Base-by-base conservation (phyloP, 2,797 vertebrate species). In the Clarias laeviceps region DNA sequence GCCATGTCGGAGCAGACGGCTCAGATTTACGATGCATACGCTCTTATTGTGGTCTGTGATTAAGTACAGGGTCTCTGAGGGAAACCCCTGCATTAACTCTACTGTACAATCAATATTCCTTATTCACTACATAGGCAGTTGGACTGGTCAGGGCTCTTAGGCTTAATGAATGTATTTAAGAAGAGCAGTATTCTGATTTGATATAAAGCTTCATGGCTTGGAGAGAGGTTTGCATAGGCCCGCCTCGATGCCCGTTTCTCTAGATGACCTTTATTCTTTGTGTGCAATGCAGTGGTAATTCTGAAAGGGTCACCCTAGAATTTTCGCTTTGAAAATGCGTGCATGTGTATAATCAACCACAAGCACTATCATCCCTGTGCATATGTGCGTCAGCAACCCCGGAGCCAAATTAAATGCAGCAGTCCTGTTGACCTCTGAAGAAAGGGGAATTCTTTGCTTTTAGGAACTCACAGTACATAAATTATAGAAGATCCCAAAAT, bases 31-130 rank as follows among this genome's bases (percentile, higher is more conserved):
- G 24, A 85, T 64, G 76, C 85, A 65, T 86, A 84, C 22, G 17
- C 79, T 80, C 81, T 88, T 88, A 84, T 88, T 88, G 85, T 87
- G 84, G 68, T 86, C 79, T 72, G 84, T 85, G 84, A 88, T 87
- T 81, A 87, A 87, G 82, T 87, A 78, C 54, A 72, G 78, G 78
- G 86, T 87, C 82, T 87, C 86, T 87, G 82, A 68, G 82, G 82
- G 82, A 87, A 87, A 76, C 54, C 82, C 78, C 78, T 54, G 32
- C 85, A 90, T 81, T 45, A 85, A 86, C 80, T 89, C 83, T 76
- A 76, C 78, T 87, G 86, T 87, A 87, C 56, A 87, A 83, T 87
- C 86, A 77, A 87, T 87, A 87, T 87, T 62, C 77, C 78, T 84
- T 82, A 87, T 84, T 87, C 86, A 87, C 78, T 84, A 64, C 78